Conservation (phyloP, 1,140 invertebrate species). For the Yoshiicerus persimilis region DNA sequence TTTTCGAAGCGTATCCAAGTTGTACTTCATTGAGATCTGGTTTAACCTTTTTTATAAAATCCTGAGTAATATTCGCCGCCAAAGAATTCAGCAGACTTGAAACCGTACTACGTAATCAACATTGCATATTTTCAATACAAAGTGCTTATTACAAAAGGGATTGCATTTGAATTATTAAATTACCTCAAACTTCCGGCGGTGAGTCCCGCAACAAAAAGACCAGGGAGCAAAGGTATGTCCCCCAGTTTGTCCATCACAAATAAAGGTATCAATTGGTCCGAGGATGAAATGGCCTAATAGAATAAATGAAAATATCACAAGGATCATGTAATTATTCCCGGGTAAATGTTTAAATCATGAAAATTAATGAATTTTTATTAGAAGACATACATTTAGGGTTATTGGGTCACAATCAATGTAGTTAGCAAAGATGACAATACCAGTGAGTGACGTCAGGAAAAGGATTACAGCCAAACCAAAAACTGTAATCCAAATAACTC, state of each 20-base stretch:
- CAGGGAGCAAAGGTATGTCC: slow-evolving; percentile 56
- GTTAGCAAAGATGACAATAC: slow-evolving; percentile 25
- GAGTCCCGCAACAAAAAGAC: slow-evolving; percentile 62
- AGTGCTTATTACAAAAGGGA: not conserved
- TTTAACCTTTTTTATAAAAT: slow-evolving; percentile 18
- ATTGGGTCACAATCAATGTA: slow-evolving; percentile 35
- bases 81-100: slow-evolving; percentile 41
- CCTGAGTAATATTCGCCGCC: slow-evolving; percentile 35
- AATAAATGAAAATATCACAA: no score
- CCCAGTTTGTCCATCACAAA: slow-evolving; percentile 61
- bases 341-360: not conserved
- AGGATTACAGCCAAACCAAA: not conserved
- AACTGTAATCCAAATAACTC: slow-evolving; percentile 45
- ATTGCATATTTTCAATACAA: not conserved
- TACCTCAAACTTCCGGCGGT: slow-evolving; percentile 62
- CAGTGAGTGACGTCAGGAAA: not conserved
- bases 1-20: slow-evolving; percentile 25
- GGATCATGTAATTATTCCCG: no score
- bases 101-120: slow-evolving; percentile 22
- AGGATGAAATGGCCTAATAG: slow-evolving; percentile 50
- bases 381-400: not conserved
- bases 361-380: not conserved
- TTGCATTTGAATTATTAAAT: not conserved
- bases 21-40: slow-evolving; percentile 13
- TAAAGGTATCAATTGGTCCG: slow-evolving; percentile 56